Evolutionary conservation across 2,888 invertebrate genomes (phyloP).

Genomic region (Macropis europaea): DNA sequence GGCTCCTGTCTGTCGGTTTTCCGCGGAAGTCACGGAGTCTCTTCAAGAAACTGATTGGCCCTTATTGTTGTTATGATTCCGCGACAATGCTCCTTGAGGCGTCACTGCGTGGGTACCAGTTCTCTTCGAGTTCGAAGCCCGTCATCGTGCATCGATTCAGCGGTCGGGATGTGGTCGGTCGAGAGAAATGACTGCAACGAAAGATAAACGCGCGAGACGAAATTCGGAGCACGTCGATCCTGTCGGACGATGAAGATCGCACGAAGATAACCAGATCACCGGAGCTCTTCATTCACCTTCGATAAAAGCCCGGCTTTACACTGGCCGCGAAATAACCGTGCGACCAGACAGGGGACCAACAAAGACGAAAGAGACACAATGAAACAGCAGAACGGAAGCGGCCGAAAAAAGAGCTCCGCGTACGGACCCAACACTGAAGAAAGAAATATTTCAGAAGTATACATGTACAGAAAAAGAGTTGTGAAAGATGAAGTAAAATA

Average conservation of each 20-base stretch:
- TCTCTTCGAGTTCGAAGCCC: not conserved
- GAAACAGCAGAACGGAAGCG: slow-evolving; percentile 26
- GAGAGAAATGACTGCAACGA: slow-evolving; percentile 13
- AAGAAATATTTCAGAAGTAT: too few species aligned
- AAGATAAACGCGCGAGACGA: slow-evolving; percentile 22
- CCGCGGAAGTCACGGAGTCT: too few species aligned
- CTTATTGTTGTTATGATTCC: too few species aligned
- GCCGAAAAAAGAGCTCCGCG: slow-evolving; percentile 2
- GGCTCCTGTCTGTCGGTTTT: too few species aligned
- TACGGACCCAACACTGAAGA: slow-evolving; percentile 5
- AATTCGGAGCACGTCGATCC: slow-evolving; percentile 38
- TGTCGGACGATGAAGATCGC: slow-evolving; percentile 40
- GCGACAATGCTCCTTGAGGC: too few species aligned
- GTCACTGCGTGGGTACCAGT: too few species aligned
- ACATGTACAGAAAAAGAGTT: too few species aligned
- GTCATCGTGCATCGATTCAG: not conserved
- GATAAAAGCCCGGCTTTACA: slow-evolving; percentile 7
- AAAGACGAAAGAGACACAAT: not conserved
- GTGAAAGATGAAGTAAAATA: too few species aligned
- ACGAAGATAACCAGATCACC: slow-evolving; percentile 44
- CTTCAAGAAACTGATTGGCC: too few species aligned
- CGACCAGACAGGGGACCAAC: slow-evolving; percentile 9
- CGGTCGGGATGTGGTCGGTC: not conserved
- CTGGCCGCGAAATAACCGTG: slow-evolving; percentile 31
- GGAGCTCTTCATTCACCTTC: slow-evolving; percentile 40